Base-by-base conservation (phyloP, 2,888 invertebrate genomes). In the Halictus quadricinctus region DNA sequence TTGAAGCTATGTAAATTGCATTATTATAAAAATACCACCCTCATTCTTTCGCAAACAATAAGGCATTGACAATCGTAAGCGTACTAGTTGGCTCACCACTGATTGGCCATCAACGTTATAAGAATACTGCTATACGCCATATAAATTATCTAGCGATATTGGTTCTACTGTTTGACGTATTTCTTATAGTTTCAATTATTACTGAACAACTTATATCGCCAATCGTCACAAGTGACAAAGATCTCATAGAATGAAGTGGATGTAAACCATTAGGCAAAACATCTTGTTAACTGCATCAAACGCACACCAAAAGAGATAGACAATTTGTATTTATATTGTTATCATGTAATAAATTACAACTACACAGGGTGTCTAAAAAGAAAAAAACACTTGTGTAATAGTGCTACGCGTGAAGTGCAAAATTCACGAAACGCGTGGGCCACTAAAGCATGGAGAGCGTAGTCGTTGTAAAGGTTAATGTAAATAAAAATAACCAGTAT, bases 291-390 rank as follows among this genome's bases (percentile, higher is more conserved):
- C 21, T 69, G 69, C 5, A 41, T 69, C 69, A 69, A 41, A 41
- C 21, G 69, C 41, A 69, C 41, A 69, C 41, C 69, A 69, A 69
- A 10, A 69, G 41, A 64, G 69, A 41, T 69, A 64, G 64, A 8
- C 29, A 29, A 64, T 69, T 69, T 69, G 21, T 64, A 29, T 29
- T 10, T 21, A 36, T 69, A 41, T 41, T 69, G 41, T 69, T 69
- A 10, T 41, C 36, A 69, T 69, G 69, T 69, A 69, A 69, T 41
- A 69, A 41, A 69, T 41, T 69, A 10, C 41, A 69, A 69, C 36
- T 69, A 41, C 41, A 69, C 69, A 69, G 69, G 69, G 69, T 69
- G 69, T 69, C 69, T 69, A 69, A 29, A 41, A 41, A 66, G 21
- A 69, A 64, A 7, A 36, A 36, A 36, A 36, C 36, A 3, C 7